Evolutionary conservation across 2,888 invertebrate genomes (phyloP).

Genomic region (Aporophyla nigra): DNA sequence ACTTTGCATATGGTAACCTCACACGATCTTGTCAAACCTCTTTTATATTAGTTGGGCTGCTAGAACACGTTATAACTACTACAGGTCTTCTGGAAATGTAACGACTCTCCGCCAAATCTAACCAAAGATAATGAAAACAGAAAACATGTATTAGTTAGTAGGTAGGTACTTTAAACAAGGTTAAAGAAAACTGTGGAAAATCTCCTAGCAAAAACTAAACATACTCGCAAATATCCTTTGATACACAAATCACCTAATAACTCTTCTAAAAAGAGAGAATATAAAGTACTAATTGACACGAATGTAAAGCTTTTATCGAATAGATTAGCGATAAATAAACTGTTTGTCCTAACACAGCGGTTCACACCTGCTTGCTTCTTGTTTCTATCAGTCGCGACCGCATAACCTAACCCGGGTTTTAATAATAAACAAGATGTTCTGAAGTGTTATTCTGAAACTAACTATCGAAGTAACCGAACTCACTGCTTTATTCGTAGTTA

Average conservation of each 20-base stretch:
- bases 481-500: neutral
- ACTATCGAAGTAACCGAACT: neutral
- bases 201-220: neutral
- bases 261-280: slow-evolving; percentile 15
- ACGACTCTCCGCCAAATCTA: neutral
- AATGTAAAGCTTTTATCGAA: slow-evolving; percentile 43
- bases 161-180: neutral
- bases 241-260: slow-evolving; percentile 7
- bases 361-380: slow-evolving; percentile 45
- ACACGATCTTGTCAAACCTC: neutral
- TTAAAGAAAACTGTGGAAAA: neutral
- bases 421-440: slow-evolving; percentile 50
- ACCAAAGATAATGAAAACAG: neutral
- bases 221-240: neutral
- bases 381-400: slow-evolving; percentile 60
- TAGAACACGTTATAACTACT: neutral
- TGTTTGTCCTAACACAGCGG: slow-evolving; percentile 43
- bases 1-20: too few species aligned
- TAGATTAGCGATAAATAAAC: slow-evolving; percentile 53
- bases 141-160: neutral
- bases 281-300: slow-evolving; percentile 56
- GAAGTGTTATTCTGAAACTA: slow-evolving; percentile 45
- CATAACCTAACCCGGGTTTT: slow-evolving; percentile 46
- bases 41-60: neutral
- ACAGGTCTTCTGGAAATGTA: neutral